These are phyloP conservation scores for Polyodon spathula DNA, from an alignment of 2,113 vertebrate species.

Conservation along the genomic window DNA sequence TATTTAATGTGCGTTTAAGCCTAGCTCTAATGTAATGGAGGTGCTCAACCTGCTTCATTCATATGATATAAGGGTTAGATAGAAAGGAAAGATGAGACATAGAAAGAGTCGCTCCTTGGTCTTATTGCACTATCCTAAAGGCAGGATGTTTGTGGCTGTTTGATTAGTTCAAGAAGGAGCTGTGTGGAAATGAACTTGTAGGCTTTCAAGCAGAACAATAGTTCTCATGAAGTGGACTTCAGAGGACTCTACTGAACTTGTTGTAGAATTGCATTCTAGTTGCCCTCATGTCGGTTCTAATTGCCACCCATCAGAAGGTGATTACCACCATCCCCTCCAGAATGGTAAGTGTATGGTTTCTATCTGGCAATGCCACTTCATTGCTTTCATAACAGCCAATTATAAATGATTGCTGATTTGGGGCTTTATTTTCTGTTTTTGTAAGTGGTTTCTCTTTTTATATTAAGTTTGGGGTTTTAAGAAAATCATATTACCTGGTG, in stretches of 20 bases:
- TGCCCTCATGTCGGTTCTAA: slow-evolving; percentile 41
- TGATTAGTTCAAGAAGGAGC: slow-evolving; percentile 42
- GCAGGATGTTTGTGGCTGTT: slow-evolving; percentile 20
- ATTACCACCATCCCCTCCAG: slow-evolving; percentile 40
- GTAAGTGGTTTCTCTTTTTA: too few species aligned
- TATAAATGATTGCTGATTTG: too few species aligned
- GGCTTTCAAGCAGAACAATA: background rate
- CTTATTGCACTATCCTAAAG: slow-evolving; percentile 27
- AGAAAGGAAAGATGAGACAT: background rate
- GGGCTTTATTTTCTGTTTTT: too few species aligned
- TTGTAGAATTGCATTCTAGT: slow-evolving; percentile 15
- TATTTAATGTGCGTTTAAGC: slow-evolving; percentile 17
- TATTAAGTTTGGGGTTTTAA: too few species aligned
- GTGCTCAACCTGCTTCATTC: slow-evolving; percentile 23
- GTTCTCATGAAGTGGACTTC: slow-evolving; percentile 2
- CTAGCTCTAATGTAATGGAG: slow-evolving; percentile 27
- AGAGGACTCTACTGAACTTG: background rate
- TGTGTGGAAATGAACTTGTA: slow-evolving; percentile 6
- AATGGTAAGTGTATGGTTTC: slow-evolving; percentile 41
- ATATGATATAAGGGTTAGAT: background rate
- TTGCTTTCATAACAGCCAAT: too few species aligned
- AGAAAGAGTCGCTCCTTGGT: slow-evolving; percentile 15
- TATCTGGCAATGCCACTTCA: background rate
- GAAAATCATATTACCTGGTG: too few species aligned
- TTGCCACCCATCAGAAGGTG: slow-evolving; percentile 50